Evolutionary conservation across 2,113 vertebrate species (phyloP), one percentile per base, ranked within the genome.

Genomic region (Solea senegalensis): DNA sequence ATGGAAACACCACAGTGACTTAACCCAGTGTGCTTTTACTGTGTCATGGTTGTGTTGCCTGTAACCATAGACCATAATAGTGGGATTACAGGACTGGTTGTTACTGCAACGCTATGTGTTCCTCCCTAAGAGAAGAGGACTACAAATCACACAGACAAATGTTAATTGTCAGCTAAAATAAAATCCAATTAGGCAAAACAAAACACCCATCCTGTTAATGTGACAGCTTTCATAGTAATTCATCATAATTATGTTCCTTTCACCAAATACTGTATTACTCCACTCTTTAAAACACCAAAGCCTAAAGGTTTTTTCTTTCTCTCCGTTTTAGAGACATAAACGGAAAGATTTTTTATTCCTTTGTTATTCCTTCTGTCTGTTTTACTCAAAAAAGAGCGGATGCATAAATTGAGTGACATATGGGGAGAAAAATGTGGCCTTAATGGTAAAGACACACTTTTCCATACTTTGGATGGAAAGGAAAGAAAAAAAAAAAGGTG

Each of bases 31-130:
- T 71, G 66, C 51, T 44, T 1, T 85, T 53, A 21, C 21, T 21
- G 49, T 62, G 44, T 44, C 27, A 21, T 40, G 43, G 48, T 2
- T 16, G 61, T 56, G 3, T 53, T 16, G n/a, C 45, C 15, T 55
- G 69, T 34, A 63, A 70, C 59, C 15, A 11, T 76, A 74, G 54
- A 51, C 49, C 57, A 68, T 77, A 67, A 83, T 61, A 56, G 78
- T 54, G 7, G 39, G 41, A 79, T 85, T 86, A 72, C 64, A 80
- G 68, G 58, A 45, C 52, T 76, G 70, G 74, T 79, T 48, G 62
- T 67, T 49, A 82, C 66, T 66, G 77, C 26, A 81, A 82, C 54
- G 2, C 43, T 52, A 10, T 41, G 66, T 1, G 21, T 1, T 21
- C 21, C 21, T 21, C 21, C 21, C 21, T 21, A 21, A 21, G 21